Evolutionary conservation across 1,140 invertebrate genomes (phyloP), one percentile per base, ranked within the genome.

Genomic region (Arion vulgaris): DNA sequence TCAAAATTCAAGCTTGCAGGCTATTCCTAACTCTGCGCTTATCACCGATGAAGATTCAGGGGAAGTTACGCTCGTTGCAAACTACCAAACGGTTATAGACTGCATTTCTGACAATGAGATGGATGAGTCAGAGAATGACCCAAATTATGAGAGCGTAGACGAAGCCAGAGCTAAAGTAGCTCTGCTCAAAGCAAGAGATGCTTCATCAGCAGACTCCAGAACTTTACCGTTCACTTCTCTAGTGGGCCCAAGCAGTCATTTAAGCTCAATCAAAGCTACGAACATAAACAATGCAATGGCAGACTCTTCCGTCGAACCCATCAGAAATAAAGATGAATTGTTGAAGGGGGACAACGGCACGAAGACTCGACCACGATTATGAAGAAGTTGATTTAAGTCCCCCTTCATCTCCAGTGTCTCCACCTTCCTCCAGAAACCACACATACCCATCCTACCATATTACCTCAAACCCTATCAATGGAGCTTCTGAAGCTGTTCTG

Each of bases 71-170:
- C 83, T 87, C 62, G 83, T 86, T 41, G 85, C 86, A n/a, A 86
- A 88, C 73, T 89, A 88, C 62, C 85, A 87, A 69, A 85, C 77
- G 23, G 86, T 89, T 0, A 84, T 84, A 69, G 88, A 88, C 71
- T 85, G 83, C 62, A 83, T 86, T 36, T 68, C 83, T 17, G 83
- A 86, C 38, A 76, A 45, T 45, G 74, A 76, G 23, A n/a, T 73
- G 13, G 51, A 76, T n/a, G 86, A 88, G 34, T 62, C 45, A 13
- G 86, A 88, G 45, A 86, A 86, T 53, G 88, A 89, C 80, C 88
- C 88, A 1, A 88, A 89, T 72, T 89, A 89, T 53, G 88, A 89
- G 78, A 88, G 86, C 68, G 88, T 89, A 23, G 87, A 89, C 41
- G 88, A 89, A 73, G 85, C 85, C 1, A 80, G 85, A 82, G 84